Evolutionary conservation across 2,888 invertebrate species (phyloP).

Genomic region (Calameuta idolon): DNA sequence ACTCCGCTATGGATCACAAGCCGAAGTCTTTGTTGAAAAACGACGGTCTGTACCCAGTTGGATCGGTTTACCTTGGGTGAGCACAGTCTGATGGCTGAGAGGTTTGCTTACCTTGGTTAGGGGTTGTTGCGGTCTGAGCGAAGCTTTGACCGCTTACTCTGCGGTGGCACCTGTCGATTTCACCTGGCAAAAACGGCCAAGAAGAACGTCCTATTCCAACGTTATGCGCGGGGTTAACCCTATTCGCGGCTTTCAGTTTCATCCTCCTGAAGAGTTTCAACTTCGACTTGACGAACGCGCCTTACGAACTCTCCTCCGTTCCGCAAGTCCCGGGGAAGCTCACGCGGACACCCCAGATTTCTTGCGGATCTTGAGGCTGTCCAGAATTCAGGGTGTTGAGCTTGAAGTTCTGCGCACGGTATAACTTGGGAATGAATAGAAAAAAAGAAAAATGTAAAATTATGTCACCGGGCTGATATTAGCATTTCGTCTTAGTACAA

Average conservation of each 20-base stretch:
- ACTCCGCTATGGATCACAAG: slow-evolving; percentile 19
- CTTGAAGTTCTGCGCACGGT: neutral
- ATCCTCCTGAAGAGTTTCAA: neutral
- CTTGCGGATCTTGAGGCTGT: neutral
- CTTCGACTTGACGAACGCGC: neutral
- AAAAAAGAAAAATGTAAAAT: neutral
- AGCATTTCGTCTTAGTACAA: neutral
- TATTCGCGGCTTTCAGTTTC: neutral
- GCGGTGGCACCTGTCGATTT: slow-evolving; percentile 59
- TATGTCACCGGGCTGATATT: neutral
- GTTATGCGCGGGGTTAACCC: neutral
- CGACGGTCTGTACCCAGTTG: slow-evolving; percentile 4
- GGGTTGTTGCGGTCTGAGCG: slow-evolving; percentile 19
- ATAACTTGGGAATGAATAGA: neutral
- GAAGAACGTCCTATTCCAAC: neutral
- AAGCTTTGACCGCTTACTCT: slow-evolving; percentile 42
- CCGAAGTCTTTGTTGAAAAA: slow-evolving; percentile 20
- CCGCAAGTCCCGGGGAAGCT: neutral
- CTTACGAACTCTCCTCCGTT: neutral
- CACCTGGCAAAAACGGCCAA: slow-evolving; percentile 44
- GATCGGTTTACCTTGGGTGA: neutral
- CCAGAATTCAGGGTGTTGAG: neutral
- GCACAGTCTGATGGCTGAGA: neutral
- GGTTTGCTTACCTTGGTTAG: neutral
- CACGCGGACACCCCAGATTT: neutral